Evolutionary conservation across 2,888 invertebrate genomes (phyloP), one percentile per base, ranked within the genome.

Genomic region (Drosophila mercatorum): DNA sequence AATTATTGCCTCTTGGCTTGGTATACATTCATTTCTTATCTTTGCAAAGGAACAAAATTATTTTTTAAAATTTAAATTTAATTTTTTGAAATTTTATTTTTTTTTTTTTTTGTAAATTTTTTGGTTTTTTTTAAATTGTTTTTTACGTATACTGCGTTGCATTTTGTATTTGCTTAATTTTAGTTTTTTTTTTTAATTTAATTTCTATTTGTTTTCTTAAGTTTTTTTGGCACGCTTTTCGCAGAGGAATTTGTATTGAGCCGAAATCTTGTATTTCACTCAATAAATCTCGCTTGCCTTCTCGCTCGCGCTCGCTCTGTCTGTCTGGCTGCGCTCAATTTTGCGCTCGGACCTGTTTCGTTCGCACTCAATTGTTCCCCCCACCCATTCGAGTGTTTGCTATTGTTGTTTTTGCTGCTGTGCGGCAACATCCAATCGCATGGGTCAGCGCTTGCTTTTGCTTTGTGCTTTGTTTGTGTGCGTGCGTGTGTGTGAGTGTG

Each of bases 101-200:
- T 31, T 51, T 41, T 40, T 58, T 43, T 55, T 63, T 52, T 57
- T 61, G 36, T 47, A 40, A 31, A 17, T 51, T 51, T 31, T 38
- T 38, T 63, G 34, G 40, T 41, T 34, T 17, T 55, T 41, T n/a
- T n/a, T n/a, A 10, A 38, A 49, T 34, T 31, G 49, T 49, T 53
- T 38, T 67, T 91, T 91, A 91, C 91, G 91, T 91, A 91, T 91
- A 91, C 91, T 82, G 85, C 86, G 83, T 88, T 91, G 80, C 84
- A 61, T 75, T 81, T 74, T 87, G 72, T 84, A 72, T 53, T 53
- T 64, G 49, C 83, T 85, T 88, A 81, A 61, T n/a, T 78, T 63
- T 72, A 34, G 66, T 51, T 57, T 60, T 67, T 57, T 60, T 67
- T 75, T 41, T 40, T 0, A 31, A 49, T 65, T 53, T 14, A 49